Base-by-base conservation (phyloP, 2,113 vertebrate genomes). In the Pteronura brasiliensis region DNA sequence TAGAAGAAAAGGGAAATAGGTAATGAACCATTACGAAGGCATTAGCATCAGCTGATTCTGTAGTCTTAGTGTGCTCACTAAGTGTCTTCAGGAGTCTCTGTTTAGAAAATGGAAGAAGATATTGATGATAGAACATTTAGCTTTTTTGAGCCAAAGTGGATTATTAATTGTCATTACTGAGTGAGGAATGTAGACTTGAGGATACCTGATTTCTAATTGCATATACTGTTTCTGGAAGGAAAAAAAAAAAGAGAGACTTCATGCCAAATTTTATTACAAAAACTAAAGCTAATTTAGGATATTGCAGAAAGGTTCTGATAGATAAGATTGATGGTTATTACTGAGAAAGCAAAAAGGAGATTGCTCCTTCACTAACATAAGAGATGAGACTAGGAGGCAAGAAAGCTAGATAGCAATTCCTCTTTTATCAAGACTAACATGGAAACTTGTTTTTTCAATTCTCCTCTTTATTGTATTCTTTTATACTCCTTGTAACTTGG, bases 261-360 rank as follows among this genome's bases (percentile, higher is more conserved):
- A 65, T 88, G 90, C 34, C 67, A 98, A 88, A 23, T 92, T 92
- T 95, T 77, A 93, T 89, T 91, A 9, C 6, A 95, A 74, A 59
- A 96, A 92, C 57, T 93, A 88, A 96, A 96, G 72, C 55, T 87
- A 94, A 77, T 87, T 96, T 96, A 90, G 52, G 47, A 87, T 92
- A 94, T 81, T 52, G 92, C 96, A 90, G 61, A 91, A 95, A 96
- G 57, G 85, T 82, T 80, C 79, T 90, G 49, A 80, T 29, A 80
- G 86, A 44, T 55, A 72, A 96, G 92, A 92, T 20, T 25, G 63
- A 82, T 77, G 20, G 36, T 42, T 92, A 93, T 61, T 95, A 87
- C 27, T 47, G 92, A 52, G 55, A 86, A 97, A 95, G 83, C 9
- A 55, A 9, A 93, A 80, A 93, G 44, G 17, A 69, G 55, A 90